Base-by-base conservation (phyloP, 2,113 vertebrate genomes). In the Eudyptes chrysolophus region DNA sequence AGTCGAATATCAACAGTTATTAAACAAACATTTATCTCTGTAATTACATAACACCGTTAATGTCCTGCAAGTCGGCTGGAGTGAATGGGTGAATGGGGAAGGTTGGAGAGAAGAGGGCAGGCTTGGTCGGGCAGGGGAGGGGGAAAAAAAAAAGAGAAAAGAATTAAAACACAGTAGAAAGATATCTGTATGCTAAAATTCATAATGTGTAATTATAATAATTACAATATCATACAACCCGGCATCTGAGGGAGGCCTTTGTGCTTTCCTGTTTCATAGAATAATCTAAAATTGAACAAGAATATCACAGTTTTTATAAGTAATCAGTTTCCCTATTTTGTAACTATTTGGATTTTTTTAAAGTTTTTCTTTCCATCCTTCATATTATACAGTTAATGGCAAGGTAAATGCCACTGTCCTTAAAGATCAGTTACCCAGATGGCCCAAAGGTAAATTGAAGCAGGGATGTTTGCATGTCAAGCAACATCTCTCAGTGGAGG, bases 191-290 rank as follows among this genome's bases (percentile, higher is more conserved):
- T 97, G 98, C 98, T 99, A 99, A 99, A 99, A 99, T 98, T 98
- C 98, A 98, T 99, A 98, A 98, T 98, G 98, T 99, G 99, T 98
- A 99, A 99, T 98, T 99, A 98, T 98, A 97, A 98, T 99, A 99
- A 99, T 99, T 99, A 99, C 99, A 99, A 97, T 99, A 98, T 98
- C 98, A 97, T 99, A 99, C 99, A 99, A 98, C 98, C 98, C 97
- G 97, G 99, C 98, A 98, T 98, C 97, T 97, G 93, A 98, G 98
- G 98, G 95, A 98, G 98, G 98, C 97, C 98, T 99, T 97, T 99
- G 99, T 99, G 99, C 99, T 99, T 99, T 99, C 98, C 88, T 98
- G 94, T 96, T 94, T 97, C 77, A 97, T 95, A 98, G 97, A 94
- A 97, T 96, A 92, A 93, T 94, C 97, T 97, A 94, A 98, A 96